A percentile compares a stretch with the other conserved stretches of the same genome.
Conservation (phyloP, 2,113 vertebrate species). For the Nibea coibor region DNA sequence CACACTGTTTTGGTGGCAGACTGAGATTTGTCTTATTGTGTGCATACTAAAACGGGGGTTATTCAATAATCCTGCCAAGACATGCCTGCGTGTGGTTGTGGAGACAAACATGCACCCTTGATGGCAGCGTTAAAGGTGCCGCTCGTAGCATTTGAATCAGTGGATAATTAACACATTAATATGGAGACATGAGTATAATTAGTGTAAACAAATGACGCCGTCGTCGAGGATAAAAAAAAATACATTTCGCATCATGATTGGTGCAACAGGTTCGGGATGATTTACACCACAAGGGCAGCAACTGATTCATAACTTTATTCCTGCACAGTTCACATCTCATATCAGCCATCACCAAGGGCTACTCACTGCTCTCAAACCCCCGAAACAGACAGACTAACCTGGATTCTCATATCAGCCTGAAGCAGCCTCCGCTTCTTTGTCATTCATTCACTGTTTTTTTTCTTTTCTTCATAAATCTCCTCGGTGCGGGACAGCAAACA, state of each 20-base stretch:
- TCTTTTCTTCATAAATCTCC: constrained; percentile 20
- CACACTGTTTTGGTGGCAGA: not conserved
- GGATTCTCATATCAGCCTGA: not conserved
- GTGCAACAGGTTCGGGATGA: not conserved
- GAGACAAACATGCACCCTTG: not conserved
- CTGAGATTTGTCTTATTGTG: constrained; percentile 22
- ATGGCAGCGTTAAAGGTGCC: not conserved
- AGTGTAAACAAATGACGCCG: not conserved
- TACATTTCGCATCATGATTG: not conserved
- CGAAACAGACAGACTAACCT: not conserved
- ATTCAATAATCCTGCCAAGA: constrained; percentile 39
- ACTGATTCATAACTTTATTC: not conserved
- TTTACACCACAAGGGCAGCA: not conserved
- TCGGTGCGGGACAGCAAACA: constrained; percentile 56
- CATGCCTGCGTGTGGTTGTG: not conserved
- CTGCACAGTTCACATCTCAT: constrained; percentile 16
- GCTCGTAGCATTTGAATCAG: constrained; percentile 34
- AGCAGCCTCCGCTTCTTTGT: constrained; percentile 1
- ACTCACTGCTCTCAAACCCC: constrained; percentile 24
- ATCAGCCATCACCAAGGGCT: constrained; percentile 26
- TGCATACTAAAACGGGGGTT: constrained; percentile 28
- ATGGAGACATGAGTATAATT: not conserved
- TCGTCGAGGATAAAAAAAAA: not conserved
- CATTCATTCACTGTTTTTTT: constrained; percentile 23
- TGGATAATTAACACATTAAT: not conserved